phyloP scores from a whole-genome alignment of 2,113 vertebrate genomes.

The Ctenodactylus gundi region DNA sequence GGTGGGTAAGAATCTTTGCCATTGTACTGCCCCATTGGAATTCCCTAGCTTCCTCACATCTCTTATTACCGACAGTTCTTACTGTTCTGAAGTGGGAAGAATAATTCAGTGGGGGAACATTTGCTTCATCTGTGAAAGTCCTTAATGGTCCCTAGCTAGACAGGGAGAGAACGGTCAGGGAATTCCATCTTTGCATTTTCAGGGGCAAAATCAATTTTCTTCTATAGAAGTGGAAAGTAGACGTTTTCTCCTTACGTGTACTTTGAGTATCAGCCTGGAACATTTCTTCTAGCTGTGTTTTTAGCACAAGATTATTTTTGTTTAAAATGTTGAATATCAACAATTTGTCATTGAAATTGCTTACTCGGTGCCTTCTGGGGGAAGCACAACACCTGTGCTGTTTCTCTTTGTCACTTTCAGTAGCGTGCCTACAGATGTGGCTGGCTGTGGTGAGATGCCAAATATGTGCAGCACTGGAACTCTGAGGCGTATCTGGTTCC shows the following conservation, averaged over 20 bases:
- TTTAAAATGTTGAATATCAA: slow-evolving; percentile 41
- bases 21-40: background rate
- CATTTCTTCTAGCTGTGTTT: slow-evolving; percentile 26
- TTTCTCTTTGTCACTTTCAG: background rate
- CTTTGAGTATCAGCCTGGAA: background rate
- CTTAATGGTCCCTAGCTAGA: background rate
- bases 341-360: slow-evolving; percentile 29
- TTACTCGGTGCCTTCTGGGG: background rate
- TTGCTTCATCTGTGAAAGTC: background rate
- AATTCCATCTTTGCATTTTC: background rate
- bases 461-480: fast-evolving
- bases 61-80: background rate
- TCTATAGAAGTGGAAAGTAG: background rate
- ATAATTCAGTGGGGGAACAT: background rate
- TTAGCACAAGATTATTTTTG: slow-evolving; percentile 48
- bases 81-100: background rate
- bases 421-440: background rate
- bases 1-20: background rate
- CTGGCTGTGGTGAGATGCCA: background rate
- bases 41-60: background rate
- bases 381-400: background rate
- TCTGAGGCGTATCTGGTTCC: background rate
- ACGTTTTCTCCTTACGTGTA: background rate
- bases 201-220: slow-evolving; percentile 3
- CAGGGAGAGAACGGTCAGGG: background rate